Evolutionary conservation across 2,113 vertebrate genomes (phyloP).

Genomic region (Lycocorax pyrrhopterus): DNA sequence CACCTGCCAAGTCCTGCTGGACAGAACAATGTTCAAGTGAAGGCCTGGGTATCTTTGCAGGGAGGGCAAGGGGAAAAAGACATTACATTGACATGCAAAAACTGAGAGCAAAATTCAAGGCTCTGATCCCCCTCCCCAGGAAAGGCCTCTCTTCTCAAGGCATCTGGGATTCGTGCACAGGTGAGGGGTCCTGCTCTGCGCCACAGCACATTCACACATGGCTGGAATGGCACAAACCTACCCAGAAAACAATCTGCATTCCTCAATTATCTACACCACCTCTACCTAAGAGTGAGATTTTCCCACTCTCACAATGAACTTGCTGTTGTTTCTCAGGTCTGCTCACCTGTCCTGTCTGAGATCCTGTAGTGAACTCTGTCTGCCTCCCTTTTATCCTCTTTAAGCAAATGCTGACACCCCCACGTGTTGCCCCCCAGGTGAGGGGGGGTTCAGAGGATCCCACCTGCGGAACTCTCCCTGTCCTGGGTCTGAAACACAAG

Average conservation of each 20-base stretch:
- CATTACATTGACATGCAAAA: neutral
- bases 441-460: neutral
- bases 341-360: neutral
- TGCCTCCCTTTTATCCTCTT: neutral
- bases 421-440: accelerated
- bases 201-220: neutral
- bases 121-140: neutral
- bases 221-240: neutral
- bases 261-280: neutral
- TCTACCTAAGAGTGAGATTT: neutral
- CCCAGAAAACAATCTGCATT: neutral
- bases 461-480: neutral
- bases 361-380: accelerated
- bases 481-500: neutral
- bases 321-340: neutral
- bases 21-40: neutral
- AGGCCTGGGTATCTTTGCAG: neutral
- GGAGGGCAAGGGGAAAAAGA: neutral
- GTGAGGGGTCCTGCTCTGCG: neutral
- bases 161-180: neutral
- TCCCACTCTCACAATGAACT: neutral
- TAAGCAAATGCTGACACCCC: neutral
- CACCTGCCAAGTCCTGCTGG: neutral
- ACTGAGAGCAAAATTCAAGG: neutral
- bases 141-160: neutral